Evolutionary conservation across 2,797 vertebrate genomes (phyloP).

Genomic region (Peromyscus attwateri): DNA sequence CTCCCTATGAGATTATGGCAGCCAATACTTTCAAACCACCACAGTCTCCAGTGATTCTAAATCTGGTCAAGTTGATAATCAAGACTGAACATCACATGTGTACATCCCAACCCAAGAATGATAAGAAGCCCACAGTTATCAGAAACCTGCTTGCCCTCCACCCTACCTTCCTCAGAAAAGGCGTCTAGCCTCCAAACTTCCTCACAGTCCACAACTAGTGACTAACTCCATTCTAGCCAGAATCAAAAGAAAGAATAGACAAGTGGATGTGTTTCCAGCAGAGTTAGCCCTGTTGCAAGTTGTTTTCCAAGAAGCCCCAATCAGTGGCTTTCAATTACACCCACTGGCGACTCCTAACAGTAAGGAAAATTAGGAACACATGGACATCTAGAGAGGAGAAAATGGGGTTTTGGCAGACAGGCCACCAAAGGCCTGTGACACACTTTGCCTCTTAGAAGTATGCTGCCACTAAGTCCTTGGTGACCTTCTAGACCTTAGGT

Average conservation of each 20-base stretch:
- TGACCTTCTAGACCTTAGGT: neutral
- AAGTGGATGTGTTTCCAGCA: neutral
- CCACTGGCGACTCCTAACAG: neutral
- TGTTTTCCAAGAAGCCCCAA: conserved; percentile 27
- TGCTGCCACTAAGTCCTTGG: neutral
- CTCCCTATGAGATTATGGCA: neutral
- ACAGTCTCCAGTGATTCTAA: neutral
- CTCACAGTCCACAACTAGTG: neutral
- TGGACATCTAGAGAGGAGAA: neutral
- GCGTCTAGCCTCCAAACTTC: neutral
- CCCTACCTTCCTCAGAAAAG: conserved; percentile 17
- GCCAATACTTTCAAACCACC: neutral
- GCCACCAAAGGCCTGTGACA: neutral
- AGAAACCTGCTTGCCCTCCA: neutral
- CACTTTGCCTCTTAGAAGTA: neutral
- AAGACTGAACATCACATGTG: neutral
- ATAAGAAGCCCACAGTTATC: neutral
- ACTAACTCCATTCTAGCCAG: conserved; percentile 6
- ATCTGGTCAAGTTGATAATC: neutral
- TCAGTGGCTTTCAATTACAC: conserved; percentile 19
- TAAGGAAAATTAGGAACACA: neutral
- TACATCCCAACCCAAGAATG: neutral
- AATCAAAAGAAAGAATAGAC: neutral
- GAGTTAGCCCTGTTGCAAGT: neutral
- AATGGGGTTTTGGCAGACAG: neutral